phyloP scores from a whole-genome alignment of 2,113 vertebrate species.

The Semnornis frantzii region DNA sequence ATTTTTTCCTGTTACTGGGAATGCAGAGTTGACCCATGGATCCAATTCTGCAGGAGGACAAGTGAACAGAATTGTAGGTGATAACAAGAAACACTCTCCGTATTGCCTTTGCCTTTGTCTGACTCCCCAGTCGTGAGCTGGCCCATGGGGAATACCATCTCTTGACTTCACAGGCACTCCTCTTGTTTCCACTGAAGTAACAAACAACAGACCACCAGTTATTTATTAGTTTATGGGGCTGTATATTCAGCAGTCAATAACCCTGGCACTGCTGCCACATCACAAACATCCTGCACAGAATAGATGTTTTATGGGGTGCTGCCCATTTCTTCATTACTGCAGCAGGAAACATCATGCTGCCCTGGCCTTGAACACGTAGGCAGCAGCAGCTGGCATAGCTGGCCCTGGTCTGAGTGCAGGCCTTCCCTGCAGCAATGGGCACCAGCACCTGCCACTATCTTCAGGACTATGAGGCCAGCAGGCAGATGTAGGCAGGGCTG shows the following conservation, averaged over 20 bases:
- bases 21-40: not conserved
- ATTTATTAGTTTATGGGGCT: not conserved
- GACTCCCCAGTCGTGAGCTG: not conserved
- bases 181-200: not conserved
- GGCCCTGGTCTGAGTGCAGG: too few relatives aligned
- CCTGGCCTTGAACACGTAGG: not conserved
- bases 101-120: not conserved
- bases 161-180: not conserved
- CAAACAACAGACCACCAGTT: not conserved
- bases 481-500: not conserved
- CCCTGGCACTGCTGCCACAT: rapidly evolving
- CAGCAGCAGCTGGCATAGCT: not conserved
- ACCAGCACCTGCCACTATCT: not conserved
- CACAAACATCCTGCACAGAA: rapidly evolving
- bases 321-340: not conserved
- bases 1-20: not conserved
- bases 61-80: not conserved
- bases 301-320: not conserved
- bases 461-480: not conserved
- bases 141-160: not conserved
- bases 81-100: rapidly evolving
- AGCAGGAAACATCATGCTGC: not conserved
- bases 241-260: not conserved
- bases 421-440: not conserved
- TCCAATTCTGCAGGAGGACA: not conserved